Base-by-base conservation (phyloP, 2,888 invertebrate genomes). In the Tetropium fuscum region DNA sequence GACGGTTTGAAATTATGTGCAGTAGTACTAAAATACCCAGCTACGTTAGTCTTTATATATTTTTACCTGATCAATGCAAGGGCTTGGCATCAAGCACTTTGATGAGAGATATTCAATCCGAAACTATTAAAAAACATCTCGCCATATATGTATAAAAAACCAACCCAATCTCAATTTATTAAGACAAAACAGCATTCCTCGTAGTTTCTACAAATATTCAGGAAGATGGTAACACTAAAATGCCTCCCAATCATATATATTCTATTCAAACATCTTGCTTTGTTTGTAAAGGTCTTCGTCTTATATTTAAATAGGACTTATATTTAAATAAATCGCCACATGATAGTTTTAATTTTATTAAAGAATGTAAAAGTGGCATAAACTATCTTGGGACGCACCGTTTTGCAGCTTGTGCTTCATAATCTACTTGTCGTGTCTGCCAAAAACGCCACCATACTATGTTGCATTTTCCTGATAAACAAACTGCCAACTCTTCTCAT, bases 371-470 rank as follows among this genome's bases (percentile, higher is more conserved):
- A 2, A 16, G 38, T 38, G 11, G 34, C 13, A n/a, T 38, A 38
- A 38, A 38, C n/a, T 30, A 10, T 8, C 10, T 30, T 3, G 30
- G 1, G 10, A 30, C 5, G 3, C 30, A 30, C 10, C 30, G 3
- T 4, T 30, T 7, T 30, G 8, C 8, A 1, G 8, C 2, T 1
- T 8, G 30, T 8, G 3, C 3, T 16, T 11, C n/a, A 18, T 8
- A 15, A 2, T 38, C 38, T 16, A 18, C 18, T 2, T 38, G 38
- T 18, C 18, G 38, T n/a, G 7, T 16, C 1, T 38, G 18, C n/a
- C 38, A 38, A n/a, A 38, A 38, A 16, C 38, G 38, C 8, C 15
- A 38, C n/a, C 38, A 38, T 18, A 38, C 38, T 16, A 2, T 38
- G 38, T 1, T 38, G 15, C 38, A 38, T 8, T 38, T 38, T 38